Conservation (phyloP, 2,888 invertebrate genomes). For the Gryllus longicercus region DNA sequence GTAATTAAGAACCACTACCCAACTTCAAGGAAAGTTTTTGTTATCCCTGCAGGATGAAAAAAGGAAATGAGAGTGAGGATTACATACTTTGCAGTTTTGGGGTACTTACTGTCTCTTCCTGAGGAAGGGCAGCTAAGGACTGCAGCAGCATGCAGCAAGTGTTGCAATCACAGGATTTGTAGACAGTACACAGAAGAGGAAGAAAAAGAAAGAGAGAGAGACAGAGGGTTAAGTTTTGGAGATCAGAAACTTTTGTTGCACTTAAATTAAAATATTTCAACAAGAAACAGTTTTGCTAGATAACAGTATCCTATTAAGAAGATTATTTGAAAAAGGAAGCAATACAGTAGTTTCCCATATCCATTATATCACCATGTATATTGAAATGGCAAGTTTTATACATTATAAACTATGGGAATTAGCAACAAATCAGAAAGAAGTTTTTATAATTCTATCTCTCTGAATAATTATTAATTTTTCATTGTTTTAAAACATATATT, state of each 20-base stretch:
- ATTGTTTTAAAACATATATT: too few relatives aligned
- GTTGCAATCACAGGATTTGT: not conserved
- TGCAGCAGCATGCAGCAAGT: conserved; percentile 56
- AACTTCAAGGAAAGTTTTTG: too few relatives aligned
- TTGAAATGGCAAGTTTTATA: too few relatives aligned
- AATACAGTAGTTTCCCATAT: not conserved
- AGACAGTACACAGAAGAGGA: conserved; percentile 25
- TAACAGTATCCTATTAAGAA: not conserved
- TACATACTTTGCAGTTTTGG: not conserved
- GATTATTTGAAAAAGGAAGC: conserved; percentile 4
- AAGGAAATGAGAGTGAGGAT: not conserved
- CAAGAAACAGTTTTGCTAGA: too few relatives aligned
- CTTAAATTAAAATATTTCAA: too few relatives aligned
- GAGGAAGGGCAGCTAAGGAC: conserved; percentile 77
- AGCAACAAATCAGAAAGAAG: too few relatives aligned
- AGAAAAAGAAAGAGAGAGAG: conserved; percentile 21
- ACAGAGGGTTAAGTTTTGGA: conserved; percentile 11
- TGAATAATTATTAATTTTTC: too few relatives aligned
- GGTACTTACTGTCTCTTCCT: conserved; percentile 75
- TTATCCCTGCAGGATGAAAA: too few relatives aligned
- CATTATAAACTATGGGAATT: too few relatives aligned
- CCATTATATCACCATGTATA: not conserved
- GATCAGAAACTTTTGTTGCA: too few relatives aligned
- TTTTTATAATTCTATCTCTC: too few relatives aligned
- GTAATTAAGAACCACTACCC: too few relatives aligned